phyloP scores from a whole-genome alignment of 2,113 vertebrate genomes.

The Percopsis transmontana region DNA sequence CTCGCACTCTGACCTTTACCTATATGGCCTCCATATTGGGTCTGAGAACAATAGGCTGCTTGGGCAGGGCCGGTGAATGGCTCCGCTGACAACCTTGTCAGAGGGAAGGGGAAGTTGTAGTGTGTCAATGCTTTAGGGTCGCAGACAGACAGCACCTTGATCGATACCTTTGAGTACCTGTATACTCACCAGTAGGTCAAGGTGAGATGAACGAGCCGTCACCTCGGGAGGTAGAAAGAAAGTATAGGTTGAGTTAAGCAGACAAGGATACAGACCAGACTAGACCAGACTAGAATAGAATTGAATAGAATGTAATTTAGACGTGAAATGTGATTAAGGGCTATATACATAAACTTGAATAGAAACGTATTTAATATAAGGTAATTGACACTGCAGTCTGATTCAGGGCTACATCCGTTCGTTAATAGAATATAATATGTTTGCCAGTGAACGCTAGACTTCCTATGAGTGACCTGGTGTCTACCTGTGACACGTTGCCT shows the following conservation, averaged over 20 bases:
- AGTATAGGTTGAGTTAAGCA: neutral
- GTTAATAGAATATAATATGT: neutral
- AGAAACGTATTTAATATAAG: neutral
- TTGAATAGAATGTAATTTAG: neutral
- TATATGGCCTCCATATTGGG: neutral
- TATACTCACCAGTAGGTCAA: slow-evolving; percentile 56
- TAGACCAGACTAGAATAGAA: slow-evolving; percentile 3
- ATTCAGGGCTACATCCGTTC: too few relatives aligned
- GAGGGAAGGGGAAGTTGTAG: slow-evolving; percentile 41
- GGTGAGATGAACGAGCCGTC: slow-evolving; percentile 47
- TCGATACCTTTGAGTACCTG: slow-evolving; percentile 63
- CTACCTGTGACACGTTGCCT: too few relatives aligned
- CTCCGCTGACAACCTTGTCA: slow-evolving; percentile 66
- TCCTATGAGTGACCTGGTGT: neutral
- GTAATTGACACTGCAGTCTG: neutral
- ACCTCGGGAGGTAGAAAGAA: slow-evolving; percentile 20
- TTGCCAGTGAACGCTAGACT: neutral
- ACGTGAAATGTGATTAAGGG: too few relatives aligned
- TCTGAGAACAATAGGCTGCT: slow-evolving; percentile 23
- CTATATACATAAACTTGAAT: neutral
- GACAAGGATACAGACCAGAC: neutral
- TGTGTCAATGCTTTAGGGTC: slow-evolving; percentile 12
- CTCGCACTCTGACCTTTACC: slow-evolving; percentile 37
- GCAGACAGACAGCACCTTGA: slow-evolving; percentile 65
- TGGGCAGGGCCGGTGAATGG: slow-evolving; percentile 21